Base-by-base conservation (phyloP, 2,888 invertebrate genomes). In the Cistogaster globosa region DNA sequence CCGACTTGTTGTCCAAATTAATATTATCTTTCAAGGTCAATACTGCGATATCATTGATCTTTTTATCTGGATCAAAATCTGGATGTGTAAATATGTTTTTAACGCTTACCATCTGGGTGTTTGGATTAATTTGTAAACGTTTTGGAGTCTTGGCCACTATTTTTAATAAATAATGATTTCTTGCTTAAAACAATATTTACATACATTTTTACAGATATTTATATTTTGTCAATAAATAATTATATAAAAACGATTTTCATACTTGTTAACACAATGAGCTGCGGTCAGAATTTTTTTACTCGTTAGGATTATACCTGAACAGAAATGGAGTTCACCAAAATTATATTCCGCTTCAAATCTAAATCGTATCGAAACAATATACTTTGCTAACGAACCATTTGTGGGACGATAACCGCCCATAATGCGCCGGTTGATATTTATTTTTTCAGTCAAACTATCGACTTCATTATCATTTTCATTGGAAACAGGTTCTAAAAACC, bases 241-340 rank as follows among this genome's bases (percentile, higher is more conserved):
- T 45, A 4, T 14, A 45, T 12, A 45, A 45, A 14, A 45, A 14
- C 8, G 4, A 45, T n/a, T 5, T 16, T 6, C 83, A 7, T 74
- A 89, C 89, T 68, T 42, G 2, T 16, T 0, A 11, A 89, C 5
- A 65, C 90, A 90, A 76, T 90, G 90, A 0, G 88, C 90, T 0
- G 90, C 90, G 0, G 90, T 88, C 0, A 90, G 18, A 22, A 90
- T 79, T 1, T 9, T 32, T 5, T 57, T 84, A 0, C n/a, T 0
- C 1, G 76, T 69, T 12, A 90, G 81, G 20, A 90, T 86, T 4
- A 83, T 18, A 18, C 90, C 90, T 0, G 89, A 88, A 69, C 90
- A 90, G 0, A 86, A 76, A 60, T 90, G 90, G 48, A 85, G 87
- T 2, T 87, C 87, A 1, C 90, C 90, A 67, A 90, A 90, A 67